Percentiles rank a stretch among this genome's conserved stretches.
phyloP scores from a whole-genome alignment of 2,113 vertebrate species.

The Cynopterus brachyotis region DNA sequence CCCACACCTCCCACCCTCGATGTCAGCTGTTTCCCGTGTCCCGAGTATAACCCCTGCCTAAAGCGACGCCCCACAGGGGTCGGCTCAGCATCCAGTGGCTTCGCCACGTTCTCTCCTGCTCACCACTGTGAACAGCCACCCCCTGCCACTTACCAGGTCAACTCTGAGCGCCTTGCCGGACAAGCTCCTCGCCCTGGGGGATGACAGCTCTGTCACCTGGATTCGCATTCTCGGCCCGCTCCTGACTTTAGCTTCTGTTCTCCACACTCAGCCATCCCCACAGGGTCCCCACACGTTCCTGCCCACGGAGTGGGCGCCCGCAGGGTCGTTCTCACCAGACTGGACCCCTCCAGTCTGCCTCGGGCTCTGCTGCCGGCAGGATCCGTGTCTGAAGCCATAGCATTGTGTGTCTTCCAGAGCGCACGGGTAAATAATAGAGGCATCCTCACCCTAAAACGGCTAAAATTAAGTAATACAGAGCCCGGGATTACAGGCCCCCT shows the following conservation, averaged over 20 bases:
- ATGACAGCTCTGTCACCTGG: accelerated
- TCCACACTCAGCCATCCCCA: accelerated
- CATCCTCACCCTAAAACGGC: neutral
- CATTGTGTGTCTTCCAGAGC: neutral
- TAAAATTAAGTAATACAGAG: neutral
- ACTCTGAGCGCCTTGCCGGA: neutral
- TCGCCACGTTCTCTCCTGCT: neutral
- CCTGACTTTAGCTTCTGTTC: accelerated
- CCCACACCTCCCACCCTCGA: neutral
- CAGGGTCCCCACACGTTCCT: accelerated
- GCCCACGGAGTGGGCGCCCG: accelerated
- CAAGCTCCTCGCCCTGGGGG: neutral
- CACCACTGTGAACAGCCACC: accelerated
- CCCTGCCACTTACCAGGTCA: no score
- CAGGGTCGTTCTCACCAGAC: accelerated
- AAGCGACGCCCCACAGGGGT: accelerated
- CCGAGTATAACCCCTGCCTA: no score
- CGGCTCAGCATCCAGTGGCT: no score
- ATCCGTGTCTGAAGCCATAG: neutral
- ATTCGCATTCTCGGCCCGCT: neutral
- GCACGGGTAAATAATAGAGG: neutral
- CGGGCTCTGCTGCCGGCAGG: neutral
- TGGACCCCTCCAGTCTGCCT: accelerated
- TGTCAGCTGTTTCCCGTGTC: neutral
- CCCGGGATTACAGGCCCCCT: no score